Percentiles rank a stretch among this genome's conserved stretches.
Evolutionary conservation across 2,888 invertebrate genomes (phyloP).

Genomic region (Hypena proboscidalis): DNA sequence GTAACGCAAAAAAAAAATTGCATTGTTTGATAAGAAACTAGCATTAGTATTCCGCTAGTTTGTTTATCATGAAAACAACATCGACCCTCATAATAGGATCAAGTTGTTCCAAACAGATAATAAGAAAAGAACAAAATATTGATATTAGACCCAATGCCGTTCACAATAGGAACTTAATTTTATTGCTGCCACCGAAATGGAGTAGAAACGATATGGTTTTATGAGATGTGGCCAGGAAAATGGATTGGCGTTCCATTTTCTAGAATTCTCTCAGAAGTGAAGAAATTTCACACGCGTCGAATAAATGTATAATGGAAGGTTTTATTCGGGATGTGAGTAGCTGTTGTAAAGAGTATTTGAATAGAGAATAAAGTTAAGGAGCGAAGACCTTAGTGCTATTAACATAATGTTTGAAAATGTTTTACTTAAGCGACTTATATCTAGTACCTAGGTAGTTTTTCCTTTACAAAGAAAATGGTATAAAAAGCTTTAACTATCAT

Average conservation of each 20-base stretch:
- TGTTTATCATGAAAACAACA: constrained; percentile 6
- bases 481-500: too few species aligned
- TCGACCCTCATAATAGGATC: constrained; percentile 33
- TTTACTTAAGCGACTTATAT: neutral
- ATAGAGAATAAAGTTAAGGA: neutral
- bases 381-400: neutral
- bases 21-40: too few species aligned
- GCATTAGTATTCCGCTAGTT: too few species aligned
- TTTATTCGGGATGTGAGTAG: constrained; percentile 6
- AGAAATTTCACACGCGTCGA: constrained; percentile 2
- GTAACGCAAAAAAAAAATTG: too few species aligned
- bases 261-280: constrained; percentile 31
- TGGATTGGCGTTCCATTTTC: constrained; percentile 31
- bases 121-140: constrained; percentile 43
- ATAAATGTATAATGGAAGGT: constrained; percentile 5
- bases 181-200: constrained; percentile 32
- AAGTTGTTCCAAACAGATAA: constrained; percentile 36
- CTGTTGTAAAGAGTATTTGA: constrained; percentile 4
- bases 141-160: constrained; percentile 49
- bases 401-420: neutral
- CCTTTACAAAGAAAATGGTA: too few species aligned
- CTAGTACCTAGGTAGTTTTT: too few species aligned
- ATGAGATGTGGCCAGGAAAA: constrained; percentile 43
- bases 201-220: constrained; percentile 38
- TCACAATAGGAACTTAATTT: constrained; percentile 48